A percentile compares a stretch with the other conserved stretches of the same genome.
Conservation (phyloP, 92 coral and sea anemone species). For the Porites lobata region DNA sequence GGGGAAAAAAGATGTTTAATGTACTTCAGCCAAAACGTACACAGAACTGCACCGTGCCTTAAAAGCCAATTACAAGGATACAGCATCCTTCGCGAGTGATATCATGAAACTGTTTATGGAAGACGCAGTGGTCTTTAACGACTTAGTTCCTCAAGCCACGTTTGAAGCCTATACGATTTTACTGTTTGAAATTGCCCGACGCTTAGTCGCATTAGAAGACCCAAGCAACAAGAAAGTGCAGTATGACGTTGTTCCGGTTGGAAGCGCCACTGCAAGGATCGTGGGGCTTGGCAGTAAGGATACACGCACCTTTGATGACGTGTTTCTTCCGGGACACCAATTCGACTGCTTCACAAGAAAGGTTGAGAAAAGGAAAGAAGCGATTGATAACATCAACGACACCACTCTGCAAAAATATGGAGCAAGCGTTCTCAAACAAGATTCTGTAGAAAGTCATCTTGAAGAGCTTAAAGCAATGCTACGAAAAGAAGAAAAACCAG, state of each 20-base stretch:
- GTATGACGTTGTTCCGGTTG: constrained; percentile 47
- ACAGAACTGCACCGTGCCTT: constrained; percentile 12
- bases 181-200: constrained; percentile 60
- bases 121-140: neutral
- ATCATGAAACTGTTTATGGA: neutral
- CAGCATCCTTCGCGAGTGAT: neutral
- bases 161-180: constrained; percentile 18
- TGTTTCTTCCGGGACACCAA: neutral
- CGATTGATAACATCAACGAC: neutral
- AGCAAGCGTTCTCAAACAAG: no score
- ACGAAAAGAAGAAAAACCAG: no score
- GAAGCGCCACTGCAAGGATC: constrained; percentile 26
- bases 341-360: constrained; percentile 39
- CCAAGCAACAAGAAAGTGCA: no score
- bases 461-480: no score
- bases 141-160: constrained; percentile 15
- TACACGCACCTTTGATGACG: neutral
- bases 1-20: neutral
- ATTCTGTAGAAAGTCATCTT: no score
- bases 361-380: neutral
- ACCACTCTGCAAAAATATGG: no score
- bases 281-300: neutral
- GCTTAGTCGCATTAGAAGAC: neutral
- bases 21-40: neutral
- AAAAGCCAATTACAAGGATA: neutral